A percentile compares a stretch with the other conserved stretches of the same genome.
phyloP scores from a whole-genome alignment of 37 sponge, comb jelly and placozoan genomes.

The Spongia lamella region DNA sequence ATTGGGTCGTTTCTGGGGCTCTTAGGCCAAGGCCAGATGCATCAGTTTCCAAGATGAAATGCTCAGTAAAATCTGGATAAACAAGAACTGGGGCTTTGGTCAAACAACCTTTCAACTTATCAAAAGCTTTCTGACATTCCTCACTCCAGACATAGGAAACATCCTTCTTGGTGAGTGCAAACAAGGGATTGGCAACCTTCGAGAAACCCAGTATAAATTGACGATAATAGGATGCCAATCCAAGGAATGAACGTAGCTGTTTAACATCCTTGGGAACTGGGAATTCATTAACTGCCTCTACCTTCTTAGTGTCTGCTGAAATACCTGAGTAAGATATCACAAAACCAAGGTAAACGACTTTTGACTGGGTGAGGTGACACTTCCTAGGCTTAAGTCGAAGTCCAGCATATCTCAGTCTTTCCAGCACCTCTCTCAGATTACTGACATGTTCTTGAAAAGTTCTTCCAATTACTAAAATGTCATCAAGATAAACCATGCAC shows the following conservation, averaged over 20 bases:
- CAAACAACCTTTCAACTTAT: background rate
- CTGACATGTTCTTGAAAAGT: constrained; percentile 3
- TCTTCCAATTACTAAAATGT: constrained; percentile 4
- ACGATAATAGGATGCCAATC: constrained; percentile 23
- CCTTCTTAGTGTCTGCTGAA: constrained; percentile 4
- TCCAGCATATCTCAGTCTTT: constrained; percentile 1
- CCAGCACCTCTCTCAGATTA: background rate
- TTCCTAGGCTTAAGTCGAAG: constrained; percentile 14
- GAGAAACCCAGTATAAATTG: constrained; percentile 15
- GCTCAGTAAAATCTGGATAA: constrained; percentile 6
- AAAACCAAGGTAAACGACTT: constrained; percentile 11
- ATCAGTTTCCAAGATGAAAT: constrained; percentile 14
- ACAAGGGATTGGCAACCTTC: constrained; percentile 10
- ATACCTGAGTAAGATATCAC: constrained; percentile 4
- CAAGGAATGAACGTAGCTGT: constrained; percentile 17
- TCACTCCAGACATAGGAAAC: constrained; percentile 3
- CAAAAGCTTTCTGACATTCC: constrained; percentile 10
- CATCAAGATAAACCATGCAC: constrained; percentile 25
- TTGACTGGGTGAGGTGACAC: background rate
- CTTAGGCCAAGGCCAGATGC: constrained; percentile 15
- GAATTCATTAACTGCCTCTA: background rate
- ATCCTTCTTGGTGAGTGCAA: constrained; percentile 14
- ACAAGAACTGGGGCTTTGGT: constrained; percentile 7
- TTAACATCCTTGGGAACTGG: constrained; percentile 15
- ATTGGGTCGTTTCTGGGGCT: constrained; percentile 15